Base-by-base conservation (phyloP, 2,888 invertebrate species). In the Anorthoa munda region DNA sequence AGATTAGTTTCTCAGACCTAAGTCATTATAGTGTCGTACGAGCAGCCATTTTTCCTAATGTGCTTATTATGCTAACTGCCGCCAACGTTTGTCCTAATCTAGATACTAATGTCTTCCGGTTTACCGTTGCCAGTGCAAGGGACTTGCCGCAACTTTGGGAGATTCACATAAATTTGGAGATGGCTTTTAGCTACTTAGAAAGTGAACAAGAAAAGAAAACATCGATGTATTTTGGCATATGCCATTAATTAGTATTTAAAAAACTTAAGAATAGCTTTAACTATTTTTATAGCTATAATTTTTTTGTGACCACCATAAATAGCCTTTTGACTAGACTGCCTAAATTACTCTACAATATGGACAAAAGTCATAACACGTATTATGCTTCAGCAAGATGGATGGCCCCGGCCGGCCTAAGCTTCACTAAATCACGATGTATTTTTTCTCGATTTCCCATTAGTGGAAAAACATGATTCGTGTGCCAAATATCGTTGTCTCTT, bases 11-110 rank as follows among this genome's bases (percentile, higher is more conserved):
- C 48, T 55, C 39, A 63, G 59, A 80, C n/a, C 55, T 58, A 21
- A 71, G 60, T 81, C 55, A 50, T 64, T 65, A 64, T 69, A 63
- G 50, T 53, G 53, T 71, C 67, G 65, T 80, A 72, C 31, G 61
- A 63, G 70, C 51, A 39, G 70, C 45, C 67, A 77, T 82, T 70
- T 77, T 79, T 76, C 68, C 64, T 83, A 79, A 86, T 85, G 72
- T 63, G 69, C 65, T 79, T 82, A 77, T 87, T 87, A 86, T 87
- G 83, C 82, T 72, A 86, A 86, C 72, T 72, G 61, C 80, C 86
- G 77, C 84, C 83, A 84, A 85, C 88, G 78, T 77, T 72, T 74
- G 73, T 77, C 79, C 81, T 81, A 79, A 84, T 83, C 84, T 81
- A 85, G 83, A 84, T 75, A 59, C 51, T 66, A 71, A 77, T 71